phyloP scores from a whole-genome alignment of 2,888 invertebrate genomes.

The Catocala fraxini region DNA sequence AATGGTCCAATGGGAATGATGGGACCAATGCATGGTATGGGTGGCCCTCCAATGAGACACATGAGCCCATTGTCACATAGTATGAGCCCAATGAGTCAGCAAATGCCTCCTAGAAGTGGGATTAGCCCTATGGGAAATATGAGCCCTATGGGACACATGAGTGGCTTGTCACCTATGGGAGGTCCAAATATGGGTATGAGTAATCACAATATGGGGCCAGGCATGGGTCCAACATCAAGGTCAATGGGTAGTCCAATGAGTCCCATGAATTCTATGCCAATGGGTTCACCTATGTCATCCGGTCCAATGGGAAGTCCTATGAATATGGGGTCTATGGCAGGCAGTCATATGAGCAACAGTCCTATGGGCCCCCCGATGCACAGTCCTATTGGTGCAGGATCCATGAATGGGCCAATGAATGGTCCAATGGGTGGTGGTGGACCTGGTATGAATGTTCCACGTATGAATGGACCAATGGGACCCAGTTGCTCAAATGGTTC shows the following conservation, averaged over 20 bases:
- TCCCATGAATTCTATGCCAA: slow-evolving; percentile 91
- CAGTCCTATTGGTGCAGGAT: slow-evolving; percentile 88
- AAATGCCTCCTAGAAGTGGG: slow-evolving; percentile 89
- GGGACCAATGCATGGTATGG: slow-evolving; percentile 89
- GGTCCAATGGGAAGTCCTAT: slow-evolving; percentile 92
- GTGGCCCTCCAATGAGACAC: slow-evolving; percentile 89
- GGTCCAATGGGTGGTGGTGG: slow-evolving; percentile 89
- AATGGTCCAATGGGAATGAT: slow-evolving; percentile 90
- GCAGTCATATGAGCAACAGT: slow-evolving; percentile 90
- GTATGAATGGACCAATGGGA: slow-evolving; percentile 87
- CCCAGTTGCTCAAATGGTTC: slow-evolving; percentile 87
- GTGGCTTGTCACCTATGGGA: slow-evolving; percentile 91
- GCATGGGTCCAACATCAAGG: slow-evolving; percentile 85
- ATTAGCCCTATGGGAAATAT: slow-evolving; percentile 91
- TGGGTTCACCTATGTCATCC: slow-evolving; percentile 91
- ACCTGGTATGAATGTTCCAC: slow-evolving; percentile 85
- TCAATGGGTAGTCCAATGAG: slow-evolving; percentile 92
- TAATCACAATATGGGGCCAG: slow-evolving; percentile 89
- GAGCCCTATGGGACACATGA: slow-evolving; percentile 91
- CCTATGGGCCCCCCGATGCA: slow-evolving; percentile 93
- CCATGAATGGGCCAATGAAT: slow-evolving; percentile 87
- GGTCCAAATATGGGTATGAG: slow-evolving; percentile 90
- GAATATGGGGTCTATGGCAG: slow-evolving; percentile 89
- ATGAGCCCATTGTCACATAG: slow-evolving; percentile 88
- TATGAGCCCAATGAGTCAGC: slow-evolving; percentile 89